Evolutionary conservation across 2,113 vertebrate genomes (phyloP).

Genomic region (Tupaia tana): DNA sequence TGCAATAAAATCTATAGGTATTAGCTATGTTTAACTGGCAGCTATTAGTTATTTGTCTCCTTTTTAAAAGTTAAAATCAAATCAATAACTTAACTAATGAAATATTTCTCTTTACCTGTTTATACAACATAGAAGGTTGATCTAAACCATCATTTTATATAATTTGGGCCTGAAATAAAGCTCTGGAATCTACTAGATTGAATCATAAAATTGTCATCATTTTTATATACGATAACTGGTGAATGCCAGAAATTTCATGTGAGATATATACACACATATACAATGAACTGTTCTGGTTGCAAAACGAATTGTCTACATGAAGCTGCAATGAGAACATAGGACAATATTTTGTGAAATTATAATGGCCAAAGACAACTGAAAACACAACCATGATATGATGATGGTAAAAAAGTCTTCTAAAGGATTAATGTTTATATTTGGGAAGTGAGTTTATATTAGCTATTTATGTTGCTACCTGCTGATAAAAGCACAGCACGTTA

Average conservation of each 20-base stretch:
- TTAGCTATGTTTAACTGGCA: neutral
- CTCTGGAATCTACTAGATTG: neutral
- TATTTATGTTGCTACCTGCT: conserved; percentile 16
- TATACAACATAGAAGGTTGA: conserved; percentile 25
- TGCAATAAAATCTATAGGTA: neutral
- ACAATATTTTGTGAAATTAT: neutral
- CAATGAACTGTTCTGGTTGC: neutral
- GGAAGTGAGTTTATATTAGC: neutral
- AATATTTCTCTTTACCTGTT: neutral
- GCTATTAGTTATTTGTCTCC: conserved; percentile 3
- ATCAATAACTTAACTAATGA: neutral
- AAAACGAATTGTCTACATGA: neutral
- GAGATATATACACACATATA: neutral
- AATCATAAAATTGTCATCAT: conserved; percentile 38
- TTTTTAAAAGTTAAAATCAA: conserved; percentile 42
- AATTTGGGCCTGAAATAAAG: neutral
- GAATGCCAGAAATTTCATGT: conserved; percentile 4
- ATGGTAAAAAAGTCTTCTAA: conserved; percentile 2
- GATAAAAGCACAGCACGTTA: conserved; percentile 21
- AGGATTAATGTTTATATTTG: neutral
- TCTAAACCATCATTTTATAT: neutral
- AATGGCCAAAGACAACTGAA: neutral
- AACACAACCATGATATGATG: neutral
- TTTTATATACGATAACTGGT: neutral
- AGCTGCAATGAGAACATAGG: neutral